Base-by-base conservation (phyloP, 2,888 invertebrate species). In the Caenorhabditis sp. region DNA sequence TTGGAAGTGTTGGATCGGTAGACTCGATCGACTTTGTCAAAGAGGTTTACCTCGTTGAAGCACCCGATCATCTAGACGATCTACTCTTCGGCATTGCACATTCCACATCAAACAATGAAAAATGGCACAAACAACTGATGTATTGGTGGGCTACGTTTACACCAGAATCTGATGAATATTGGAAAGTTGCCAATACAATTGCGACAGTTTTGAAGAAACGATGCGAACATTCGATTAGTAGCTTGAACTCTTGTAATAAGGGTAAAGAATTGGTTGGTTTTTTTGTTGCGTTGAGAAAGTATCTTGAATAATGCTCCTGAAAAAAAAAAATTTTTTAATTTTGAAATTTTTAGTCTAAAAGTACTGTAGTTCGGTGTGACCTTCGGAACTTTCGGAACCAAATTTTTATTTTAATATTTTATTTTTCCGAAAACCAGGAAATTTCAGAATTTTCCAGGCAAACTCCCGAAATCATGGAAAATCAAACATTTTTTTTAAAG, bases 81-180 rank as follows among this genome's bases (percentile, higher is more conserved):
- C 62, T 74, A 37, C 62, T 80, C 10, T 78, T 81, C 57, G 78
- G 78, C 53, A 71, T 76, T 23, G 69, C 80, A 1, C 73, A 77
- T 51, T 62, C 77, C 3, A 27, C 65, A 5, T 68, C 70, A 1
- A 72, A 31, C 23, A 71, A 63, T 19, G 77, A 78, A 27, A 80
- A 80, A 27, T 80, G 77, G 78, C 77, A 80, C 57, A 82, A 82
- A 62, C 69, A 76, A 31, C 27, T 82, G 24, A 77, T 80, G 78
- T 78, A 80, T 60, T 78, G 78, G 78, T 43, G 76, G 17, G 70
- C 59, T 8, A 62, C 69, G 1, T 26, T 57, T 0, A 50, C 62
- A 1, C 17, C 26, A 10, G 53, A 65, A n/a, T 24, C 59, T 0
- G 58, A 67, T 0, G 62, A 62, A 14, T 81, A 77, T 64, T 78